These are phyloP conservation scores for Temnothorax rugatulus DNA, from an alignment of 2,888 invertebrate species.

Conservation along the genomic window DNA sequence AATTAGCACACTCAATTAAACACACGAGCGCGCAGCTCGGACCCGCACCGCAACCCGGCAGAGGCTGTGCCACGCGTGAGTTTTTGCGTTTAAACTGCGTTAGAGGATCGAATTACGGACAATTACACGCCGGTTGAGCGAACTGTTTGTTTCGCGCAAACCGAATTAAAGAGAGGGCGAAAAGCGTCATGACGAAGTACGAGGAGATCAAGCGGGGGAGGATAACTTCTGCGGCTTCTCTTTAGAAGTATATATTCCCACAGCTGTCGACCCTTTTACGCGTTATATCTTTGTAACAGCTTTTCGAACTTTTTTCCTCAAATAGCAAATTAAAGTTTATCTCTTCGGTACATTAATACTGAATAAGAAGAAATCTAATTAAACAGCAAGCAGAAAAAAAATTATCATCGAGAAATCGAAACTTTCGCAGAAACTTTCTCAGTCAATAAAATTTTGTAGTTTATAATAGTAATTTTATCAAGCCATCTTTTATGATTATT, in stretches of 20 bases:
- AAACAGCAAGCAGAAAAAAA: not conserved
- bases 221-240: constrained; percentile 40
- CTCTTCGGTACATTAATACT: not conserved
- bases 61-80: constrained; percentile 58
- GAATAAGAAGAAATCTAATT: constrained; percentile 4
- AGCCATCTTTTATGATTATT: not conserved
- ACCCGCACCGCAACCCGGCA: constrained; percentile 52
- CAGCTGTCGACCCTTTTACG: not conserved
- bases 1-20: constrained; percentile 82
- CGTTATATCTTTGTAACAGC: not conserved
- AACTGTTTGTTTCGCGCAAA: constrained; percentile 80
- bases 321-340: constrained; percentile 1
- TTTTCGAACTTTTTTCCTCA: not conserved
- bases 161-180: constrained; percentile 69
- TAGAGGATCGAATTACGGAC: constrained; percentile 81
- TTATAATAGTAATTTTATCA: not conserved
- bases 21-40: constrained; percentile 62
- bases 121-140: constrained; percentile 79
- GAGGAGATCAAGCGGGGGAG: constrained; percentile 6
- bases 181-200: constrained; percentile 16
- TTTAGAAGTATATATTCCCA: constrained; percentile 9
- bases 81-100: constrained; percentile 75
- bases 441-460: not conserved
- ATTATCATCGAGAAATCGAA: not conserved
- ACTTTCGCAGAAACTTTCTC: not conserved